Percentiles rank a stretch among this genome's conserved stretches.
Evolutionary conservation across 2,113 vertebrate genomes (phyloP).

Genomic region (Podarcis cretensis): DNA sequence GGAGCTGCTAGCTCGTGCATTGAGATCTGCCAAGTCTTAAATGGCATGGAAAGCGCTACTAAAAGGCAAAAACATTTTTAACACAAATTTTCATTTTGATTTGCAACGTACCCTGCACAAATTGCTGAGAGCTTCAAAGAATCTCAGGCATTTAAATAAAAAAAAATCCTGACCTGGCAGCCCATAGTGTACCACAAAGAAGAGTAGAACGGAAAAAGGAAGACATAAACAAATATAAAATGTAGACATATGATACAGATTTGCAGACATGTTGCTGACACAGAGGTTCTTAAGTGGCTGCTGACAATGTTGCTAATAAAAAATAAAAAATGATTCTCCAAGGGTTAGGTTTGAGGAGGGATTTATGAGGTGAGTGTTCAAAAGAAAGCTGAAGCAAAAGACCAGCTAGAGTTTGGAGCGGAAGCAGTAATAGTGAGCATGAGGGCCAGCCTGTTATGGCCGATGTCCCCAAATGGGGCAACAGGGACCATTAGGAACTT

Average conservation of each 20-base stretch:
- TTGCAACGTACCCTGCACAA: background rate
- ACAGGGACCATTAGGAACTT: background rate
- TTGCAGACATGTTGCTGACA: background rate
- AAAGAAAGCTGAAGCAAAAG: background rate
- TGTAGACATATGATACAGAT: background rate
- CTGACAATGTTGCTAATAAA: background rate
- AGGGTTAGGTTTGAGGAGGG: background rate
- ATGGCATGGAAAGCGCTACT: background rate
- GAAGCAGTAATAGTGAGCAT: background rate
- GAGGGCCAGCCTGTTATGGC: background rate
- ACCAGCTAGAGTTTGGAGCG: background rate
- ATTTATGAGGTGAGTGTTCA: background rate
- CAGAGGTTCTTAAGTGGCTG: background rate
- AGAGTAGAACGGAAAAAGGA: background rate
- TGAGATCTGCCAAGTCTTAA: background rate
- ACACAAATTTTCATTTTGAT: background rate
- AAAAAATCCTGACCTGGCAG: background rate
- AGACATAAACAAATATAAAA: background rate
- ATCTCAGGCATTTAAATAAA: background rate
- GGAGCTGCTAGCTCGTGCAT: slow-evolving; percentile 10
- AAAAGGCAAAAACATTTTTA: background rate
- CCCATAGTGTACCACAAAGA: background rate
- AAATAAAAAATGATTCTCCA: background rate
- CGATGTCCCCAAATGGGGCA: background rate
- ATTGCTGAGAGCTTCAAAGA: background rate